phyloP scores from a whole-genome alignment of 2,888 invertebrate genomes.

The Molorchus minor region DNA sequence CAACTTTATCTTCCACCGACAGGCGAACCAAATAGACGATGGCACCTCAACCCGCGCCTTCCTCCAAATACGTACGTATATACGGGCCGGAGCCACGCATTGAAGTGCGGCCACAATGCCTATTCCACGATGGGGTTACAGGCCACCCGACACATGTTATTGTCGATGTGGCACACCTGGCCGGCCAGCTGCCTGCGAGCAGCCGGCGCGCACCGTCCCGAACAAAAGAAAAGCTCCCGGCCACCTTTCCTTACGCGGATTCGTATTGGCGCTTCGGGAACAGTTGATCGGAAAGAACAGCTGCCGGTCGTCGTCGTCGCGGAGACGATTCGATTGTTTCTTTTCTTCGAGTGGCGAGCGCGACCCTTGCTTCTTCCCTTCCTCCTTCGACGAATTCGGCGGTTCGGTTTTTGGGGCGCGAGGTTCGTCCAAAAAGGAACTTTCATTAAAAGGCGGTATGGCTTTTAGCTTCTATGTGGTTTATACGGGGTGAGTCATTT shows the following conservation, averaged over 20 bases:
- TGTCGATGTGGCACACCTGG: conserved; percentile 59
- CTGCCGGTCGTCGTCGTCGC: conserved; percentile 38
- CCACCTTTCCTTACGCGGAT: conserved; percentile 51
- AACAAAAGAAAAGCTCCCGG: conserved; percentile 55
- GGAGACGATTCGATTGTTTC: conserved; percentile 47
- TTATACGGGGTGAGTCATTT: too few relatives aligned
- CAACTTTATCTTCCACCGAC: too few relatives aligned
- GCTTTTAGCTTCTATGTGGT: too few relatives aligned
- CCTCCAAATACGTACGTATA: neutral
- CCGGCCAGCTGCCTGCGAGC: conserved; percentile 57
- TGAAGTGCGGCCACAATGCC: conserved; percentile 7
- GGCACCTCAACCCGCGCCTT: too few relatives aligned
- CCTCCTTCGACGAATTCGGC: conserved; percentile 8
- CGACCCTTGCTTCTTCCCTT: conserved; percentile 23
- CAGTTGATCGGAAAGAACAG: conserved; percentile 45
- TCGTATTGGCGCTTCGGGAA: conserved; percentile 51
- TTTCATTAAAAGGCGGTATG: too few relatives aligned
- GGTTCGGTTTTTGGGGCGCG: too few relatives aligned
- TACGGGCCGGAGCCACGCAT: conserved; percentile 2
- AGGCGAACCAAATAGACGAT: too few relatives aligned
- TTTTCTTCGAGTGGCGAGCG: conserved; percentile 35
- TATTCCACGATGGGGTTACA: conserved; percentile 35
- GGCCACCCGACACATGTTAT: conserved; percentile 42
- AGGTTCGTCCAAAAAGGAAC: too few relatives aligned
- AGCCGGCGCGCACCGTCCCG: conserved; percentile 54